Conservation (phyloP, 2,888 invertebrate genomes). For the Macroteleia sp. region DNA sequence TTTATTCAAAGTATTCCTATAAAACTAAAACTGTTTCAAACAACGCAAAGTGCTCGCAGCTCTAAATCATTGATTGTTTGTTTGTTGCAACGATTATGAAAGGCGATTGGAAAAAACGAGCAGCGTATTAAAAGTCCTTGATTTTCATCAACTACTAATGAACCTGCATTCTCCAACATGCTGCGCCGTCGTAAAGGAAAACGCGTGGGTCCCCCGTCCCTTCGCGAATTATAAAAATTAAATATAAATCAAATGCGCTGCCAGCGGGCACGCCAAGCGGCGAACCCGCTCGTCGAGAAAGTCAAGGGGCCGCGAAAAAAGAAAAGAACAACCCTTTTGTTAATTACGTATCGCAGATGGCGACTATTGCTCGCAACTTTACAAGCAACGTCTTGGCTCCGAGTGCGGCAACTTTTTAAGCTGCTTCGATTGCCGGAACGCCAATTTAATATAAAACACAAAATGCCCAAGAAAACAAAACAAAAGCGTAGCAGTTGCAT, state of each 20-base stretch:
- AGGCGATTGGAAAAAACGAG: constrained; percentile 31
- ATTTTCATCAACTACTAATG: constrained; percentile 64
- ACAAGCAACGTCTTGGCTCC: constrained; percentile 68
- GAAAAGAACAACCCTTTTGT: constrained; percentile 79
- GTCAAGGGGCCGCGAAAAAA: constrained; percentile 62
- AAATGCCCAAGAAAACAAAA: background rate
- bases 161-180: constrained; percentile 61
- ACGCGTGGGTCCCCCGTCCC: constrained; percentile 61
- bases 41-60: background rate
- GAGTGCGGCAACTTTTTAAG: constrained; percentile 44
- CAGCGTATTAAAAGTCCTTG: constrained; percentile 41
- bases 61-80: constrained; percentile 30
- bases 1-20: no score
- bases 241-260: constrained; percentile 80
- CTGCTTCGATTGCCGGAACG: constrained; percentile 38
- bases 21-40: background rate
- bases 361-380: constrained; percentile 76
- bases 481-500: background rate
- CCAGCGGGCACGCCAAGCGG: constrained; percentile 73
- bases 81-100: constrained; percentile 40
- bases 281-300: constrained; percentile 57
- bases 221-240: constrained; percentile 75
- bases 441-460: constrained; percentile 11
- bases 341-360: constrained; percentile 82
- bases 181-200: constrained; percentile 63